Evolutionary conservation across 2,113 vertebrate species (phyloP).

Genomic region (Ctenodactylus gundi): DNA sequence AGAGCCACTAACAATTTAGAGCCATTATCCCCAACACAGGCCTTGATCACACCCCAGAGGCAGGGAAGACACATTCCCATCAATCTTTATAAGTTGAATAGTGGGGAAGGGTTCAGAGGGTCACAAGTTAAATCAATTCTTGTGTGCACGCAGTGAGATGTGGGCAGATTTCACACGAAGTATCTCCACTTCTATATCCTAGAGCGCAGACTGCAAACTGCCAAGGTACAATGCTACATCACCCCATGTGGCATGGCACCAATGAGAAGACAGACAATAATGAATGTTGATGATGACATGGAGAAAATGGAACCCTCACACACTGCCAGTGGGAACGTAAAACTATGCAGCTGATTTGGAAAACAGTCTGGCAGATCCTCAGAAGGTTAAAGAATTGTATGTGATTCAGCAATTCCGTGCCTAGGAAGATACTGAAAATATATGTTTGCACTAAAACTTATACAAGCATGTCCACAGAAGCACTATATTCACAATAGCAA

Average conservation of each 20-base stretch:
- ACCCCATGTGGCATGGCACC: not conserved
- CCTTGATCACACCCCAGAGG: not conserved
- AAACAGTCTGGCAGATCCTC: slow-evolving; percentile 17
- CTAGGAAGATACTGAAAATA: not conserved
- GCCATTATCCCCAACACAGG: not conserved
- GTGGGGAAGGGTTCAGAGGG: not conserved
- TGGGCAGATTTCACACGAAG: too few relatives aligned
- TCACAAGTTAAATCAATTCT: not conserved
- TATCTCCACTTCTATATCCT: not conserved
- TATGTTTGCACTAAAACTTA: not conserved
- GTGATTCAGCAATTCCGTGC: not conserved
- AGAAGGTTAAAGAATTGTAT: not conserved
- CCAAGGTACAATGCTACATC: not conserved
- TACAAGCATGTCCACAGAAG: not conserved
- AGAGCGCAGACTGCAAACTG: not conserved
- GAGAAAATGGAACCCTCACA: not conserved
- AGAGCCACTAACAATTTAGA: not conserved
- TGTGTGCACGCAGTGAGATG: not conserved
- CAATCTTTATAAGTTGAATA: not conserved
- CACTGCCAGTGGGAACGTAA: not conserved
- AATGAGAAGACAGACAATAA: not conserved
- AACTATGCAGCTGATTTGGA: not conserved
- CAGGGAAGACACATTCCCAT: not conserved
- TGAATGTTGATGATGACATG: not conserved
- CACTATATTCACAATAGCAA: not conserved